phyloP scores from a whole-genome alignment of 64 coral and sea anemone genomes.

The Montipora capricornis region DNA sequence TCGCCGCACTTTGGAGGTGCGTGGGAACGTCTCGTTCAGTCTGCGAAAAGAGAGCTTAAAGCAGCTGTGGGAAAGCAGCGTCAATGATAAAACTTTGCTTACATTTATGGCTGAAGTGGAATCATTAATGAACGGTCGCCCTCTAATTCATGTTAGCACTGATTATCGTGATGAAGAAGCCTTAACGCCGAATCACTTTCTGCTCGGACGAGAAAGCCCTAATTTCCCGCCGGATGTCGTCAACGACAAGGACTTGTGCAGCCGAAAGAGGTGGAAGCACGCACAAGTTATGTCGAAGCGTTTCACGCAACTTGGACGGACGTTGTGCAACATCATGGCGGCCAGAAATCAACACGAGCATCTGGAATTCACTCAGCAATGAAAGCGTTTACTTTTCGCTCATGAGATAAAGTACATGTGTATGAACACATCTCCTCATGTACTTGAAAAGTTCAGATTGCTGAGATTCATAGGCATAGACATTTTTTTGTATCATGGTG shows the following conservation, averaged over 20 bases:
- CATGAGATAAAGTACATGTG: too few relatives aligned
- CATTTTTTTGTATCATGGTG: too few relatives aligned
- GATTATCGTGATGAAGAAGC: constrained; percentile 63
- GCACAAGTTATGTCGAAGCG: constrained; percentile 41
- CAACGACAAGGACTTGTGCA: constrained; percentile 28
- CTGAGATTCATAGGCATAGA: too few relatives aligned
- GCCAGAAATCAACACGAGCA: too few relatives aligned
- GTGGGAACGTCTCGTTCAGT: constrained; percentile 27
- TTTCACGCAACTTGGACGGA: too few relatives aligned
- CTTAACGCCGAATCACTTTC: constrained; percentile 74
- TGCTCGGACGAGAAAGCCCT: constrained; percentile 62
- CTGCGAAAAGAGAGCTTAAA: constrained; percentile 42
- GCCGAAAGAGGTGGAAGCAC: constrained; percentile 69
- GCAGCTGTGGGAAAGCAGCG: constrained; percentile 44
- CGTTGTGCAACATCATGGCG: too few relatives aligned
- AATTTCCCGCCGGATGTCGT: constrained; percentile 54
- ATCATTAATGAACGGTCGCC: constrained; percentile 64
- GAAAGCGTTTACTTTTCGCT: too few relatives aligned
- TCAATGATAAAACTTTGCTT: constrained; percentile 61
- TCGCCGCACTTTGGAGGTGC: constrained; percentile 38
- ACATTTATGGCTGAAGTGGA: constrained; percentile 71
- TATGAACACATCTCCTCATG: too few relatives aligned
- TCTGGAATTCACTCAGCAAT: too few relatives aligned
- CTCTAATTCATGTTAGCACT: constrained; percentile 66
- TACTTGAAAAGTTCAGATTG: too few relatives aligned